phyloP scores from a whole-genome alignment of 1,140 invertebrate species.

The Apocrypta bakeri region DNA sequence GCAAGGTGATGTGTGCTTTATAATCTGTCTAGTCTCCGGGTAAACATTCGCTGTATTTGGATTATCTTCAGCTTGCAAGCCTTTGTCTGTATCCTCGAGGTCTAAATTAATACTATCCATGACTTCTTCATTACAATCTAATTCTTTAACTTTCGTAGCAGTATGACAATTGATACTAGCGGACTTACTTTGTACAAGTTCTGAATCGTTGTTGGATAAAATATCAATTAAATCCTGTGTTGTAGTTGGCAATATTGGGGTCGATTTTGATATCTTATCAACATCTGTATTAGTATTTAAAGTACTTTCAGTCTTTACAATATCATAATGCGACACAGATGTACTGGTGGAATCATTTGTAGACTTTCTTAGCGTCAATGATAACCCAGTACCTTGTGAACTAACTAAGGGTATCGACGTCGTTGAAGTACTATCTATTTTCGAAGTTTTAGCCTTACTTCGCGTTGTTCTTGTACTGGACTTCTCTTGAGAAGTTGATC shows the following conservation, averaged over 20 bases:
- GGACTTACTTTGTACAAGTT: background rate
- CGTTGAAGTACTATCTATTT: constrained; percentile 59
- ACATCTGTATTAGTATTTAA: constrained; percentile 53
- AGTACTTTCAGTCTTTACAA: constrained; percentile 72
- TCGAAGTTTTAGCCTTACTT: constrained; percentile 68
- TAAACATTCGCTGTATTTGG: background rate
- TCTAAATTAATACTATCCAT: background rate
- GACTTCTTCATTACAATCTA: background rate
- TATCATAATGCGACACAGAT: constrained; percentile 77
- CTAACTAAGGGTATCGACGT: constrained; percentile 53
- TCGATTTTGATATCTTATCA: constrained; percentile 63
- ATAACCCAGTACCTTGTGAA: constrained; percentile 66
- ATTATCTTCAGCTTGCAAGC: background rate
- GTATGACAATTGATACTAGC: background rate
- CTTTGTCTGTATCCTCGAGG: background rate
- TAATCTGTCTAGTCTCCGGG: constrained; percentile 8
- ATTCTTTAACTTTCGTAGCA: background rate
- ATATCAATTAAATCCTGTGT: constrained; percentile 72
- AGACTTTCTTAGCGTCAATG: constrained; percentile 70
- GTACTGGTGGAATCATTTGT: constrained; percentile 75
- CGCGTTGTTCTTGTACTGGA: constrained; percentile 69
- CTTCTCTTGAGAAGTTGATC: constrained; percentile 48
- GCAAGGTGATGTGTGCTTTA: background rate
- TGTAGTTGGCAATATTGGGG: constrained; percentile 66
- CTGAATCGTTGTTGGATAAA: constrained; percentile 64